These are phyloP conservation scores for Blera fallax DNA, from an alignment of 2,888 invertebrate genomes.

Conservation along the genomic window DNA sequence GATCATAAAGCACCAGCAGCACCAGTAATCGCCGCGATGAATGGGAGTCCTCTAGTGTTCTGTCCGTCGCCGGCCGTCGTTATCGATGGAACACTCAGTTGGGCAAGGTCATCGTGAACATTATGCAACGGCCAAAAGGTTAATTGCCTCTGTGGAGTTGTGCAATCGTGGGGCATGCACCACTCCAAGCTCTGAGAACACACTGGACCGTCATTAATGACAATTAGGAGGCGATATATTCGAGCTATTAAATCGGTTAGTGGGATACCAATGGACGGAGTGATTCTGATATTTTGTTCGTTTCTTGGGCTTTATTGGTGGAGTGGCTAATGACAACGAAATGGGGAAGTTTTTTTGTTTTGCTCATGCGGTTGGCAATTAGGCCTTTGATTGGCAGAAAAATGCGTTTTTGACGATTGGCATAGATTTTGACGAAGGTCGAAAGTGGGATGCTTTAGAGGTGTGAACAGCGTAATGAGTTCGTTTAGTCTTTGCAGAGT, in stretches of 20 bases:
- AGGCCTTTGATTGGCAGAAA: neutral
- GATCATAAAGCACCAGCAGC: constrained; percentile 42
- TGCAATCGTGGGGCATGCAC: constrained; percentile 38
- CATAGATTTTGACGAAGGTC: neutral
- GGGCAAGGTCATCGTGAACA: constrained; percentile 65
- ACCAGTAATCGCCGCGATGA: constrained; percentile 7
- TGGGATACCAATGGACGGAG: constrained; percentile 32
- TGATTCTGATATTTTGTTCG: neutral
- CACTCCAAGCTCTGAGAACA: neutral
- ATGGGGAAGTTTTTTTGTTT: constrained; percentile 8
- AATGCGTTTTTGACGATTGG: neutral
- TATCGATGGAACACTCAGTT: constrained; percentile 55
- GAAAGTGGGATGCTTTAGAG: neutral
- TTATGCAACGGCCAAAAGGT: constrained; percentile 71
- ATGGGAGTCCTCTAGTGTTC: constrained; percentile 46
- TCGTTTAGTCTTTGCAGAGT: too few relatives aligned
- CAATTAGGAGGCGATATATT: constrained; percentile 71
- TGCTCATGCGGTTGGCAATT: neutral
- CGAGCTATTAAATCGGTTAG: constrained; percentile 65
- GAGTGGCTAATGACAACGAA: constrained; percentile 29
- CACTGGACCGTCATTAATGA: constrained; percentile 65
- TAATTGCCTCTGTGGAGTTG: constrained; percentile 63
- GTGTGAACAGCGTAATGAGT: too few relatives aligned
- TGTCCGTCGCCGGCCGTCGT: constrained; percentile 1
- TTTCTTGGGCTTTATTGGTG: neutral